Evolutionary conservation across 2,888 invertebrate genomes (phyloP), one percentile per base, ranked within the genome.

Genomic region (Eristalinus aeneus): DNA sequence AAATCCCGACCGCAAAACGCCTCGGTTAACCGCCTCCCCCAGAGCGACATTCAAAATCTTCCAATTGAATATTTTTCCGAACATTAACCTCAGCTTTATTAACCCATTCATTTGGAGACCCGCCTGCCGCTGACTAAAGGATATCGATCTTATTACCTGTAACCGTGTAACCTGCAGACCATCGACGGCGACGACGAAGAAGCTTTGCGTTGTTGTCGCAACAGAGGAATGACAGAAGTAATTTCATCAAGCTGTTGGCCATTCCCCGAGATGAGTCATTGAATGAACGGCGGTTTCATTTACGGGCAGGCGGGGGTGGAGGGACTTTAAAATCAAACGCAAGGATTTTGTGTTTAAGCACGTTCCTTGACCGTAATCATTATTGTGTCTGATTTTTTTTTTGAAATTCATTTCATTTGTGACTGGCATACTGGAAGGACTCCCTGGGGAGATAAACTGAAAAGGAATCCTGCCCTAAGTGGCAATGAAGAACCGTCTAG

Each of bases 61-160:
- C 56, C 63, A 71, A 69, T 71, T 64, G 54, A 71, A 77, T 69
- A 63, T 77, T 64, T 71, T 32, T 31, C 77, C 69, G 69, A 32
- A 71, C 77, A 77, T 71, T 77, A 77, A 64, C 71, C 77, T 58
- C 16, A n/a, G 8, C 34, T 54, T 69, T 64, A 71, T 31, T 69
- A 77, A 54, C 63, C 63, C 31, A 69, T 71, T 64, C 56, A 39
- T 71, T 63, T 63, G 58, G 68, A 68, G 64, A 56, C 22, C 56
- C 46, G 46, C n/a, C n/a, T 39, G 39, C 54, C 39, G 64, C 9
- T 12, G 56, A 20, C 32, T 56, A 16, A 34, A 58, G 39, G 63
- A 64, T 64, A 77, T 71, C 71, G 69, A 77, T 71, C 64, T 71
- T 69, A 64, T 58, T 77, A 63, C 77, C 77, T 64, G 36, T 23